Conservation (phyloP, 2,113 vertebrate species). For the Piaya cayana region DNA sequence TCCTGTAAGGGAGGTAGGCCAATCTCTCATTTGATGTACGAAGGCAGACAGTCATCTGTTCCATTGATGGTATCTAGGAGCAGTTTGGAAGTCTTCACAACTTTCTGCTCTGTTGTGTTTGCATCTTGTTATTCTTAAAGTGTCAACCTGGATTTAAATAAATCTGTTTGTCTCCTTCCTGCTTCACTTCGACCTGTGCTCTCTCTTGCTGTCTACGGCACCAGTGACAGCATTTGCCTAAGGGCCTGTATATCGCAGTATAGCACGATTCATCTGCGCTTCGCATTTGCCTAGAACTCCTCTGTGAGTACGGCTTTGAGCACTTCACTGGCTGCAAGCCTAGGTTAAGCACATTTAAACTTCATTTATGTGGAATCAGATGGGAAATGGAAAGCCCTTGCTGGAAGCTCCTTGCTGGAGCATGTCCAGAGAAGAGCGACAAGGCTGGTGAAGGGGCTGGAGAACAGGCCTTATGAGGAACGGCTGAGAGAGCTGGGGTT, state of each 20-base stretch:
- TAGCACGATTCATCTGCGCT: not conserved
- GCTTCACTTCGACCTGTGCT: not conserved
- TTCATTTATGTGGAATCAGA: not conserved
- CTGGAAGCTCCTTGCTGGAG: too few relatives aligned
- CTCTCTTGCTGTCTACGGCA: not conserved
- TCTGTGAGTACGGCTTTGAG: not conserved
- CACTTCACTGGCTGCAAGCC: not conserved
- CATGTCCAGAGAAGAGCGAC: too few relatives aligned
- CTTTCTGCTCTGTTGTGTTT: not conserved
- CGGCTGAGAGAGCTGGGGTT: too few relatives aligned
- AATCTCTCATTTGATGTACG: not conserved
- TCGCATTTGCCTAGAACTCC: not conserved
- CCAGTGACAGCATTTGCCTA: not conserved
- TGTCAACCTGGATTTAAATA: not conserved
- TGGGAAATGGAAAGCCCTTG: not conserved
- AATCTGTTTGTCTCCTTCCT: not conserved
- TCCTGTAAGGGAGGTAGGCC: not conserved
- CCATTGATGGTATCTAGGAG: not conserved
- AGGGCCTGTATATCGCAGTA: not conserved
- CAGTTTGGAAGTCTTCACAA: not conserved
- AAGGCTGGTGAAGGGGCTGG: too few relatives aligned
- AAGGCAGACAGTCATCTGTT: not conserved
- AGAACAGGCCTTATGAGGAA: too few relatives aligned
- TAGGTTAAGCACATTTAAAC: not conserved
- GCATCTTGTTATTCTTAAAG: not conserved